A percentile compares a stretch with the other conserved stretches of the same genome.
These are phyloP conservation scores for Cloeon dipterum DNA, from an alignment of 2,888 invertebrate species.

Conservation along the genomic window DNA sequence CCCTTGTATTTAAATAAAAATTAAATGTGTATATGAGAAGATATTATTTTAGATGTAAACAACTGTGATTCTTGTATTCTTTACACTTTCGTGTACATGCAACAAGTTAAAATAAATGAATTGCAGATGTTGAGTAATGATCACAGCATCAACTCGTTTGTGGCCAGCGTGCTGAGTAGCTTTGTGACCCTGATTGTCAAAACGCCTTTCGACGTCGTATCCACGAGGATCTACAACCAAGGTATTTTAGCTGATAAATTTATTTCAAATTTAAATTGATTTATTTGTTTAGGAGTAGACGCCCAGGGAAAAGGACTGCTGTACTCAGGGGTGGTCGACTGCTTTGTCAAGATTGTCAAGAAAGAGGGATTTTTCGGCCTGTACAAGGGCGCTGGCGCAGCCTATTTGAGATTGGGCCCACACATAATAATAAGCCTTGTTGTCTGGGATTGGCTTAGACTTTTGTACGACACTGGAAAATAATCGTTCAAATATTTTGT, in stretches of 20 bases:
- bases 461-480: too few relatives aligned
- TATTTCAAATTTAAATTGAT: too few relatives aligned
- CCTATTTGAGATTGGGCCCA: constrained; percentile 71
- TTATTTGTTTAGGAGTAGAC: constrained; percentile 38
- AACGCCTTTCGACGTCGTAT: constrained; percentile 74
- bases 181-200: constrained; percentile 52
- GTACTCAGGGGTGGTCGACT: constrained; percentile 53
- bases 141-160: constrained; percentile 41
- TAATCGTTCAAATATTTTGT: too few relatives aligned
- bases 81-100: too few relatives aligned
- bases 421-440: constrained; percentile 71
- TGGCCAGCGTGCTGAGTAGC: constrained; percentile 55
- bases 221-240: constrained; percentile 75
- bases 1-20: too few relatives aligned
- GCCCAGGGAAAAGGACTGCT: constrained; percentile 35
- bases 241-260: too few relatives aligned
- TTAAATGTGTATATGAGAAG: background rate
- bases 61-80: too few relatives aligned
- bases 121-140: constrained; percentile 24
- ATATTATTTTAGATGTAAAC: too few relatives aligned
- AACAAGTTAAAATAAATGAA: too few relatives aligned
- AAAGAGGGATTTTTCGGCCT: constrained; percentile 57
- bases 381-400: constrained; percentile 77
- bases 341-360: constrained; percentile 45
- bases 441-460: constrained; percentile 54